phyloP scores from a whole-genome alignment of 1,140 invertebrate species.

The Cephus cinctus region DNA sequence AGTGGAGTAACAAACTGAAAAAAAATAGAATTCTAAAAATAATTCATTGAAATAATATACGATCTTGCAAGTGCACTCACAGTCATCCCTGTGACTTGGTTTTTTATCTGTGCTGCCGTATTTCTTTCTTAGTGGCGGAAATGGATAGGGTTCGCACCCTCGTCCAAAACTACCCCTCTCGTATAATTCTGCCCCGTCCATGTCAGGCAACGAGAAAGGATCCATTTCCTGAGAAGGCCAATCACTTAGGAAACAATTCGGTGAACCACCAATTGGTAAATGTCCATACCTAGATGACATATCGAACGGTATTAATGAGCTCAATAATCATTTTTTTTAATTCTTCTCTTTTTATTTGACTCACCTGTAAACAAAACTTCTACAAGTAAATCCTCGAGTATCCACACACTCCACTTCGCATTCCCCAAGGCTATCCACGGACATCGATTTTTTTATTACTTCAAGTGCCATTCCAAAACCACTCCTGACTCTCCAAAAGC shows the following conservation, averaged over 20 bases:
- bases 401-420: conserved; percentile 74
- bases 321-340: background rate
- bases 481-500: conserved; percentile 76
- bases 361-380: conserved; percentile 75
- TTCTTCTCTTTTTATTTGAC: background rate
- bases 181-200: conserved; percentile 69
- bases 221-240: conserved; percentile 66
- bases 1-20: conserved; percentile 70
- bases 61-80: no score
- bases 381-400: conserved; percentile 68
- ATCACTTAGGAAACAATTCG: conserved; percentile 69
- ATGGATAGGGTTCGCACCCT: conserved; percentile 69
- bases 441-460: conserved; percentile 63
- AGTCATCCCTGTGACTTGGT: no score
- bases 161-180: conserved; percentile 75
- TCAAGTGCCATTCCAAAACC: conserved; percentile 64
- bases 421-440: conserved; percentile 68
- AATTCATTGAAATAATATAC: no score
- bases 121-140: conserved; percentile 12
- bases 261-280: conserved; percentile 7
- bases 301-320: conserved; percentile 3
- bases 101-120: no score
- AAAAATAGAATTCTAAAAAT: conserved; percentile 10
- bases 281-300: conserved; percentile 64
- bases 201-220: conserved; percentile 57